Percentiles rank a stretch among this genome's conserved stretches.
phyloP scores from a whole-genome alignment of 2,797 vertebrate species.

The Peromyscus melanophrys region DNA sequence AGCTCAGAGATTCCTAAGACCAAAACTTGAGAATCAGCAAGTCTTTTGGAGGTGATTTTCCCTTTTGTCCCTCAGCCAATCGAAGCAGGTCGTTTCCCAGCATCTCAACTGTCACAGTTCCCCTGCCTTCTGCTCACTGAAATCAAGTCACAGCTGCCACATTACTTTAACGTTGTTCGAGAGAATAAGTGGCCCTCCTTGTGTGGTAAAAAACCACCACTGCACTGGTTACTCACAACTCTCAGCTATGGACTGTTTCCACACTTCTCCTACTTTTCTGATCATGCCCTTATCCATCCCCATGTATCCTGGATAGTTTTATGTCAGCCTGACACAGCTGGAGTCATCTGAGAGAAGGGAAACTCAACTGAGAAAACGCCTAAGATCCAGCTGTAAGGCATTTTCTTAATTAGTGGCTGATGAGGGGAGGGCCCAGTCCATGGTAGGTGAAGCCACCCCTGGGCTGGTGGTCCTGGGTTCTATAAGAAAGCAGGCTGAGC shows the following conservation, averaged over 20 bases:
- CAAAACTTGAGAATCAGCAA: slow-evolving; percentile 25
- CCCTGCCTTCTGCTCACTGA: slow-evolving; percentile 29
- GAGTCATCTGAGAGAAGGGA: neutral
- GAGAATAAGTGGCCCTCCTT: slow-evolving; percentile 17
- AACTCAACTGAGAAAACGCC: too few relatives aligned
- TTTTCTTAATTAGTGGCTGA: too few relatives aligned
- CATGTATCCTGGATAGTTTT: neutral
- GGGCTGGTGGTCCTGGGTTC: too few relatives aligned
- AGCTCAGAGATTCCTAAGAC: slow-evolving; percentile 17
- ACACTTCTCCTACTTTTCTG: neutral
- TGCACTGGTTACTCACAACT: slow-evolving; percentile 14
- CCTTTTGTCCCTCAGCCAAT: neutral
- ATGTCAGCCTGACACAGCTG: neutral
- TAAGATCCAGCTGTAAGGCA: too few relatives aligned
- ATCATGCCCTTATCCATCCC: neutral
- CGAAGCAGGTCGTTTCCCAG: neutral
- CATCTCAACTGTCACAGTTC: slow-evolving; percentile 10
- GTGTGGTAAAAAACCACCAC: neutral
- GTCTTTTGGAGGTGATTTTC: neutral
- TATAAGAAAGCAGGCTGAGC: neutral
- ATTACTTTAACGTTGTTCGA: neutral
- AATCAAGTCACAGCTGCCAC: slow-evolving; percentile 36
- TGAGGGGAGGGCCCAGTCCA: too few relatives aligned
- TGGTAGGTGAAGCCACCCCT: too few relatives aligned
- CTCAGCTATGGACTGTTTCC: neutral